These are phyloP conservation scores for Orycteropus afer DNA, from an alignment of 2,113 vertebrate species.

Conservation along the genomic window DNA sequence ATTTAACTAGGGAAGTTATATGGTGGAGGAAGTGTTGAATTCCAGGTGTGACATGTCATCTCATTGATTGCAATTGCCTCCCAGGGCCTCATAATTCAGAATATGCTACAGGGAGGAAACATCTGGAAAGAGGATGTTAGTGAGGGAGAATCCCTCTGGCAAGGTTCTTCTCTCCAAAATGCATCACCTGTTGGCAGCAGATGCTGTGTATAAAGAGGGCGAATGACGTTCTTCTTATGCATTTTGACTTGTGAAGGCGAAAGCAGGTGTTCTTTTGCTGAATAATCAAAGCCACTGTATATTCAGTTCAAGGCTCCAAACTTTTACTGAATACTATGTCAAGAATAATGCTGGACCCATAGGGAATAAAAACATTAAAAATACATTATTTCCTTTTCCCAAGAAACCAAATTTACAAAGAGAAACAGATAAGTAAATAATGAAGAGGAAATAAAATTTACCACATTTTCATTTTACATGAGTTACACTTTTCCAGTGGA, in stretches of 20 bases:
- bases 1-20: slow-evolving; percentile 14
- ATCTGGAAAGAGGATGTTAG: slow-evolving; percentile 32
- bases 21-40: neutral
- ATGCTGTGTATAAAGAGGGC: neutral
- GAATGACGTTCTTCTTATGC: neutral
- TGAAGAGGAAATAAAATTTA: neutral
- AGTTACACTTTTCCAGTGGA: neutral
- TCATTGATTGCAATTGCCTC: neutral
- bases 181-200: slow-evolving; percentile 35
- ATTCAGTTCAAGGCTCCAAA: neutral
- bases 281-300: neutral
- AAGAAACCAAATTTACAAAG: slow-evolving; percentile 38
- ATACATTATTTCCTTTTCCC: neutral
- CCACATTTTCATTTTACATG: neutral
- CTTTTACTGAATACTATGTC: slow-evolving; percentile 1
- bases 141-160: slow-evolving; percentile 5
- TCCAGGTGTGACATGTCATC: slow-evolving; percentile 34
- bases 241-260: neutral
- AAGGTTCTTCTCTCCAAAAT: neutral
- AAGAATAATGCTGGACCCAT: neutral
- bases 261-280: neutral
- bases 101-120: neutral
- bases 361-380: neutral
- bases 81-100: neutral
- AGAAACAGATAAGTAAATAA: neutral